phyloP scores from a whole-genome alignment of 2,888 invertebrate genomes.

The Lucinisca nassula region DNA sequence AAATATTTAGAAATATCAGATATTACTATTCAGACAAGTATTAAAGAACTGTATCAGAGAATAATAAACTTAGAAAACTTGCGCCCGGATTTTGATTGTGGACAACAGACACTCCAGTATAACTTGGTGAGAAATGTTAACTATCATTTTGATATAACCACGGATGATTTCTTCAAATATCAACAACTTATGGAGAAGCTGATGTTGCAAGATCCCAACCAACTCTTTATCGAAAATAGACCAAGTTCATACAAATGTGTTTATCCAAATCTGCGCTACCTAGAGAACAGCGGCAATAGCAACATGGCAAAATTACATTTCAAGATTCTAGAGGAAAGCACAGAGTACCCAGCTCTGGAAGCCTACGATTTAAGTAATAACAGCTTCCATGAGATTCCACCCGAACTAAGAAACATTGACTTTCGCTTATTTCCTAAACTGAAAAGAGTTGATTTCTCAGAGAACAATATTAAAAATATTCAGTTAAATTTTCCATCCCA shows the following conservation, averaged over 20 bases:
- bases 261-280: constrained; percentile 53
- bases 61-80: constrained; percentile 18
- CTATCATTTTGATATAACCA: constrained; percentile 29
- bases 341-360: constrained; percentile 46
- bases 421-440: constrained; percentile 52
- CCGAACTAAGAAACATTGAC: constrained; percentile 44
- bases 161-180: not conserved
- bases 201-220: constrained; percentile 20
- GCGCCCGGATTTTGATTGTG: constrained; percentile 47
- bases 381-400: constrained; percentile 39
- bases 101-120: constrained; percentile 19
- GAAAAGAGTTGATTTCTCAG: constrained; percentile 49
- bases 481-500: constrained; percentile 19
- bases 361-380: constrained; percentile 56
- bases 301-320: constrained; percentile 54
- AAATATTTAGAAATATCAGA: constrained; percentile 36
- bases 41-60: constrained; percentile 26
- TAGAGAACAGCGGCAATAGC: constrained; percentile 57
- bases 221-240: constrained; percentile 15
- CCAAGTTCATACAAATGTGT: constrained; percentile 13
- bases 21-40: constrained; percentile 16
- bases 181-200: constrained; percentile 38
- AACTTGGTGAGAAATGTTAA: constrained; percentile 40
- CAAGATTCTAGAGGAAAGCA: constrained; percentile 51
- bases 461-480: constrained; percentile 40